Percentiles rank a stretch among this genome's conserved stretches.
Conservation (phyloP, 2,888 invertebrate species). For the Leucophenga maculata region DNA sequence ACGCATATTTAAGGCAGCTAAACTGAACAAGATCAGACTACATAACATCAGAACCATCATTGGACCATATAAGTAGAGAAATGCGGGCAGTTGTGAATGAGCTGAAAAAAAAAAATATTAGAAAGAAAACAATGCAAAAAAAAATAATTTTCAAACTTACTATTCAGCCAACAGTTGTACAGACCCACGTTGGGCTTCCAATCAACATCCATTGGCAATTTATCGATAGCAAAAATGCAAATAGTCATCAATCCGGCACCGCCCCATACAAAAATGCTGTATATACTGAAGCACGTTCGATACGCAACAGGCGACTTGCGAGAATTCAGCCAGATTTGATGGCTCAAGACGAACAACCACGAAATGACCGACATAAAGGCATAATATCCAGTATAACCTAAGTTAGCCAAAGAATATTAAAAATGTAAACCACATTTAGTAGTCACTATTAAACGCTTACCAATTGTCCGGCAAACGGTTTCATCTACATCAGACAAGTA, state of each 20-base stretch:
- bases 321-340: constrained; percentile 81
- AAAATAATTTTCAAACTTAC: constrained; percentile 63
- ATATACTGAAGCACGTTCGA: constrained; percentile 39
- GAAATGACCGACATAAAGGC: constrained; percentile 84
- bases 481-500: too few species aligned
- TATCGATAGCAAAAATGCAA: constrained; percentile 49
- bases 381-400: constrained; percentile 73
- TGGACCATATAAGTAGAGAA: background rate
- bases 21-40: background rate
- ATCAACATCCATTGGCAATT: constrained; percentile 26
- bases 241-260: constrained; percentile 37
- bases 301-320: constrained; percentile 33
- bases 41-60: background rate
- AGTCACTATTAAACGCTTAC: background rate
- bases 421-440: background rate
- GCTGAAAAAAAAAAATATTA: background rate
- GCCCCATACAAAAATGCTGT: constrained; percentile 49
- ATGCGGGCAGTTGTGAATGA: background rate
- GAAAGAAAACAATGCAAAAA: background rate
- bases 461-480: background rate
- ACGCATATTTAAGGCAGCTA: background rate
- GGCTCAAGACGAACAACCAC: constrained; percentile 88
- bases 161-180: constrained; percentile 74
- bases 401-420: constrained; percentile 13
- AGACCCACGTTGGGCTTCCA: constrained; percentile 72